phyloP scores from a whole-genome alignment of 1,140 invertebrate species.

The Acromyrmex charruanus region DNA sequence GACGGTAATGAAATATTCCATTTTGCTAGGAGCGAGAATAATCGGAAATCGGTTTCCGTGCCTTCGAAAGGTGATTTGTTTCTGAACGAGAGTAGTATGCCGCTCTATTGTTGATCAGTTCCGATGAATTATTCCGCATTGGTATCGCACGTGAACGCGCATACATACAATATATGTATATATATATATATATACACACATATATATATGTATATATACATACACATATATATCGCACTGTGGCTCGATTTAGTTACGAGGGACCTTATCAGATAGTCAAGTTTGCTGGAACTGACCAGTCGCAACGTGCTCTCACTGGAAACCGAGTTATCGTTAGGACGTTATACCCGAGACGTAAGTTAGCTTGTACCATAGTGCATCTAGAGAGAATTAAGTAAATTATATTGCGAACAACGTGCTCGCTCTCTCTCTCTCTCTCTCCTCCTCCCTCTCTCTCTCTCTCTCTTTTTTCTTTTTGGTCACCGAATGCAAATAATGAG shows the following conservation, averaged over 20 bases:
- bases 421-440: constrained; percentile 21
- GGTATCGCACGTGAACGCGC: constrained; percentile 46
- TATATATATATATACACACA: background rate
- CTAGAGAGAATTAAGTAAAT: constrained; percentile 73
- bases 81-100: constrained; percentile 31
- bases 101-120: constrained; percentile 68
- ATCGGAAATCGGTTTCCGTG: constrained; percentile 63
- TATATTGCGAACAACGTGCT: constrained; percentile 56
- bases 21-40: constrained; percentile 19
- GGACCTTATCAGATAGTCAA: constrained; percentile 67
- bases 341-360: constrained; percentile 75
- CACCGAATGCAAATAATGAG: constrained; percentile 41
- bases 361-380: constrained; percentile 65
- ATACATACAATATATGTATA: background rate
- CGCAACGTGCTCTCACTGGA: constrained; percentile 62
- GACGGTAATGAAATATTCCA: constrained; percentile 33
- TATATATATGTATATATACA: background rate
- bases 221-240: background rate
- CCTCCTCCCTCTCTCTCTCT: constrained; percentile 27
- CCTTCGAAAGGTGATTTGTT: constrained; percentile 39
- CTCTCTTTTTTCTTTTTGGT: constrained; percentile 18
- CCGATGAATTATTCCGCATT: constrained; percentile 71
- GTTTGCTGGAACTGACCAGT: constrained; percentile 57
- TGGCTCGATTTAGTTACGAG: constrained; percentile 55
- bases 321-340: constrained; percentile 74